Evolutionary conservation across 2,113 vertebrate genomes (phyloP), one percentile per base, ranked within the genome.

Genomic region (Hyla sarda): DNA sequence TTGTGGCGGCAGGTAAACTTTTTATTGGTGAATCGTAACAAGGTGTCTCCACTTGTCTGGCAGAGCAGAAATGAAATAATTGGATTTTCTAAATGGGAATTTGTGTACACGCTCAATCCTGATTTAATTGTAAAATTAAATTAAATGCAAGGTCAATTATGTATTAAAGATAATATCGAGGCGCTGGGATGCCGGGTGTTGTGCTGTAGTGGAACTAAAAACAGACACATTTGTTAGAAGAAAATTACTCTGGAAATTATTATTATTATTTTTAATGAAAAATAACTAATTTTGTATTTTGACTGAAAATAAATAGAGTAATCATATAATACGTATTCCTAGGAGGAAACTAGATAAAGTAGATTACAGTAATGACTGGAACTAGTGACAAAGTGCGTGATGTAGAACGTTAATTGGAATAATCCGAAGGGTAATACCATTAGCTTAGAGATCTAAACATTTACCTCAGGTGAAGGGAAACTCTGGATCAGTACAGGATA

Each of bases 51-150:
- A 76, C 72, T 75, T 30, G 19, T 19, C 73, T 76, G 73, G 41
- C 41, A n/a, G 2, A 30, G 45, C 73, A 52, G 73, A 28, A 76
- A 76, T 30, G 9, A 28, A 50, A 50, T 76, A 76, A 76, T 76
- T 76, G 8, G 6, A 28, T 76, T 76, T 76, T 76, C n/a, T 48
- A 17, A 48, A 52, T 76, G 73, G n/a, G 45, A 76, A 76, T 30
- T 52, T 50, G 73, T 50, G 23, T 25, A 25, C n/a, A 2, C 11
- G 10, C 72, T 75, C 37, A 16, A 14, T 48, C 72, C 28, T 25
- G 41, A 48, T 48, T 25, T 48, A 48, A 48, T 75, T 75, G 21
- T 75, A 17, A 34, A 75, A 75, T 75, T 14, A 75, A 75, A 75
- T 28, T 25, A 28, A 50, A 48, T 76, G 65, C 28, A 14, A 8